Percentiles rank a stretch among this genome's conserved stretches.
phyloP scores from a whole-genome alignment of 2,113 vertebrate species.

The Nannobrachium achirus region DNA sequence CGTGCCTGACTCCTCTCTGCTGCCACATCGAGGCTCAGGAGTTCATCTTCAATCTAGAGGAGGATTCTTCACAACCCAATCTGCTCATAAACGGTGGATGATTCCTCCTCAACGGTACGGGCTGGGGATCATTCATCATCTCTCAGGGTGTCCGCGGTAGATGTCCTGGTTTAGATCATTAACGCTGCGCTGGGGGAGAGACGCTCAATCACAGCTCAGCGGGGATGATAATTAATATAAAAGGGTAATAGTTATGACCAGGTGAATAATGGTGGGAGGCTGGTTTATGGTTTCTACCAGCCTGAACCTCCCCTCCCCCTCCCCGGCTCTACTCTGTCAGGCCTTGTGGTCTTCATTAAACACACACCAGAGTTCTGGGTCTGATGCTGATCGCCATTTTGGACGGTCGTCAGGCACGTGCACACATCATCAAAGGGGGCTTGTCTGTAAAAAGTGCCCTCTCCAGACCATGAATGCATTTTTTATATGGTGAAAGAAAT shows the following conservation, averaged over 20 bases:
- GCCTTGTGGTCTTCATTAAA: no score
- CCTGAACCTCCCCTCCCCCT: constrained; percentile 31
- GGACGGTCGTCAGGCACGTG: no score
- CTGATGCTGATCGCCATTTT: no score
- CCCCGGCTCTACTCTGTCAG: neutral
- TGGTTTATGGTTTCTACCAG: constrained; percentile 21
- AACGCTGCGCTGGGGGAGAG: constrained; percentile 43
- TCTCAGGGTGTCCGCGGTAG: constrained; percentile 7
- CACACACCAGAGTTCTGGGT: no score
- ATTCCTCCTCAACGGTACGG: neutral
- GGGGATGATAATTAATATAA: constrained; percentile 60
- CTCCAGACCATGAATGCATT: no score
- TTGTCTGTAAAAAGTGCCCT: no score
- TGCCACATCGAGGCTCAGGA: no score
- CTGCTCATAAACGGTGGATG: constrained; percentile 38
- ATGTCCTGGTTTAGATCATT: constrained; percentile 56
- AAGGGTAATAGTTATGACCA: constrained; percentile 35
- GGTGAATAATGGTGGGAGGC: constrained; percentile 52
- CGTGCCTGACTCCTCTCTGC: no score
- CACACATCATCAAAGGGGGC: no score
- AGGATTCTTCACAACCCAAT: constrained; percentile 41
- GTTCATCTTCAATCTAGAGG: neutral
- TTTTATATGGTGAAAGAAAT: no score
- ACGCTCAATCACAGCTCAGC: constrained; percentile 56
- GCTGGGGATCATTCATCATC: constrained; percentile 46